A percentile compares a stretch with the other conserved stretches of the same genome.
These are phyloP conservation scores for Silurus glanis DNA, from an alignment of 2,113 vertebrate species.

Conservation along the genomic window DNA sequence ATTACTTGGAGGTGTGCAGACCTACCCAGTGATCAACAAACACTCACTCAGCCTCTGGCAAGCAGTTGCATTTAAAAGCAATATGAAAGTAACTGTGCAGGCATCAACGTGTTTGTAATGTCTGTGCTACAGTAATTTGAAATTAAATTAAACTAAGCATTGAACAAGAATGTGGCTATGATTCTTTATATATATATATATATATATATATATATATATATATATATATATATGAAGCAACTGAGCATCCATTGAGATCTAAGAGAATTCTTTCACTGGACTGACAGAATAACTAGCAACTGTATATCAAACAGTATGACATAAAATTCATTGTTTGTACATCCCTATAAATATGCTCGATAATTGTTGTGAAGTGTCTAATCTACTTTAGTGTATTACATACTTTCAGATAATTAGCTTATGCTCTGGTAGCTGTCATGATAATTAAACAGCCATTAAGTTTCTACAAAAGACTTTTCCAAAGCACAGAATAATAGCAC, in stretches of 20 bases:
- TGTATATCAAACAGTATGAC: background rate
- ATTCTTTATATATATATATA: background rate
- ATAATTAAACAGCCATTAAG: conserved; percentile 34
- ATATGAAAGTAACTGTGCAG: background rate
- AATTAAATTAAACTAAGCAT: conserved; percentile 4
- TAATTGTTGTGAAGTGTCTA: conserved; percentile 3
- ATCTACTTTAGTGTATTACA: conserved; percentile 16
- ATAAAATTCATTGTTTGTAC: conserved; percentile 2
- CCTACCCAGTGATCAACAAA: conserved; percentile 29
- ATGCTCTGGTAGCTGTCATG: conserved; percentile 4
- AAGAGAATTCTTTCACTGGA: background rate
- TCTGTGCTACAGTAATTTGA: background rate
- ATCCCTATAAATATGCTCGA: background rate
- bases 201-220: no score
- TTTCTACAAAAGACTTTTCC: no score
- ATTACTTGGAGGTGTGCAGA: conserved; percentile 18
- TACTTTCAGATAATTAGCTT: conserved; percentile 22
- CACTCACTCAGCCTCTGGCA: conserved; percentile 37
- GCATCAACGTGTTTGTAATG: background rate
- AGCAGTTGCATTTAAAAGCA: conserved; percentile 3
- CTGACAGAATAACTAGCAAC: background rate
- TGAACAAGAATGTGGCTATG: background rate
- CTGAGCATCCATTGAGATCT: background rate
- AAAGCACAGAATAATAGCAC: no score
- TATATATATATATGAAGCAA: background rate